Base-by-base conservation (phyloP, 1,140 invertebrate species). In the Globodera rostochiensis region DNA sequence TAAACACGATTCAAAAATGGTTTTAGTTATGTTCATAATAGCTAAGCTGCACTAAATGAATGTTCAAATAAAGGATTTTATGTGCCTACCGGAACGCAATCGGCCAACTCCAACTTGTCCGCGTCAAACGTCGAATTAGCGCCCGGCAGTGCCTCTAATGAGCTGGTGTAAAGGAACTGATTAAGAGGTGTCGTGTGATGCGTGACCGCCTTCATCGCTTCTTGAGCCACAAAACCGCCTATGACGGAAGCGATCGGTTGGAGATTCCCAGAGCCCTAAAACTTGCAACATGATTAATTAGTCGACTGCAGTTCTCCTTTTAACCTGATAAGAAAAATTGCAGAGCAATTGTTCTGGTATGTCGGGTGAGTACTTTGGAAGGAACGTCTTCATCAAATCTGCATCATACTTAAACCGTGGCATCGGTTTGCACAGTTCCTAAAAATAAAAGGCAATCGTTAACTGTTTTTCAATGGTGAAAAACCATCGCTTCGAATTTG, bases 121-220 rank as follows among this genome's bases (percentile, higher is more conserved):
- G 80, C 84, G 74, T 88, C 83, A 50, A 89, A 89, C 8, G 91
- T 86, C 60, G 86, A 86, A 67, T 87, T 85, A 81, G 93, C 92
- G 76, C 92, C 92, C 0, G 96, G 95, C 80, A 99, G 91, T 91
- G 95, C 97, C 91, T 99, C 97, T 25, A 97, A 91, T 7, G 96
- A 95, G 92, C 99, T 97, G 90, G 96, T 96, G 90, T 98, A 98
- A 8, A 99, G 90, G 94, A 94, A 99, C 88, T 99, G 97, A 86
- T 92, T 93, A 79, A 99, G 94, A 0, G 98, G 97, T 82, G 93
- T 93, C 90, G 99, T 99, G 91, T 99, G 99, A 67, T 97, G 97
- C 82, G 95, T 96, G 90, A 95, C 97, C 3, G 96, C 96, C 90
- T 92, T 99, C 94, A 99, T 97, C 2, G 92, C 90, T 91, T 92